Base-by-base conservation (phyloP, 2,888 invertebrate species). In the Eupithecia inturbata region DNA sequence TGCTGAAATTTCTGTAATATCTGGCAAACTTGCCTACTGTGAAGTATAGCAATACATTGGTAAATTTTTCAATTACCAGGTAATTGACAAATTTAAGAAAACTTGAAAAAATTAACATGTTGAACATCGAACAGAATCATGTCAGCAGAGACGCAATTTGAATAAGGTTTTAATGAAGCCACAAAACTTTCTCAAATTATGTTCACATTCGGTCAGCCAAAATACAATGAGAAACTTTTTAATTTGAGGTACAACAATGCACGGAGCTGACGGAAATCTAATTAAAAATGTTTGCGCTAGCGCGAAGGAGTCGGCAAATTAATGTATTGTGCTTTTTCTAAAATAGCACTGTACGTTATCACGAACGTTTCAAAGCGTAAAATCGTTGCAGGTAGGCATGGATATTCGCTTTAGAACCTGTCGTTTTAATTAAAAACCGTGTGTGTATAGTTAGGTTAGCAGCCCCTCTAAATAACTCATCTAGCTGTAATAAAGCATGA, bases 221-320 rank as follows among this genome's bases (percentile, higher is more conserved):
- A 60, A 62, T 19, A 62, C 62, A 31, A 62, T 62, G 62, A 62
- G 62, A 62, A 62, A 62, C 31, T 62, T 62, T 62, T 62, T 31
- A 62, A 31, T 62, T 62, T 7, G 28, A 62, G 62, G 31, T 62
- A 31, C 62, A 62, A 62, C 28, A 31, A 62, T 62, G 62, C 31
- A 31, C 31, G 31, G 62, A 9, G 62, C 62, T 62, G 31, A 62
- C 62, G 62, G 62, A 62, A 62, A 62, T 31, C 62, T 62, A 31
- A 62, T 62, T 62, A 62, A 62, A 62, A 62, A 31, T 62, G 31
- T 62, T 62, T 31, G 62, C 62, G 19, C 62, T 62, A 31, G 28
- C 62, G 28, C 62, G 62, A 28, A 62, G 62, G 62, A 31, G 62
- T 62, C 6, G 28, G 31, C 19, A 19, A 62, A 31, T 62, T 62